phyloP scores from a whole-genome alignment of 2,797 vertebrate genomes.

The Kryptopterus vitreolus region DNA sequence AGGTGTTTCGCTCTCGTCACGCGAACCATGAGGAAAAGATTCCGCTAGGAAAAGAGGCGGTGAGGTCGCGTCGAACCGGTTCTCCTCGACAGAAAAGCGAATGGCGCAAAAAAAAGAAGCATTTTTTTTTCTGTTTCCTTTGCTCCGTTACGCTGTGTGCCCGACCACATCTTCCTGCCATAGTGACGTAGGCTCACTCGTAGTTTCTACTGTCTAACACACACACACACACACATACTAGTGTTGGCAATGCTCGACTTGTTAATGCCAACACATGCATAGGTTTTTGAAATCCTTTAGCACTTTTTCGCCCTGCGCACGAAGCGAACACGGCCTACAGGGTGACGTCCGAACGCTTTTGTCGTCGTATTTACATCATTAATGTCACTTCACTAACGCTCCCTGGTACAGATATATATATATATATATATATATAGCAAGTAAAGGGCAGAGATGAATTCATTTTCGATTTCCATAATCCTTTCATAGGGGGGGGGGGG shows the following conservation, averaged over 20 bases:
- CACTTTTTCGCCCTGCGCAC: too few relatives aligned
- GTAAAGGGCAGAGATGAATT: not conserved
- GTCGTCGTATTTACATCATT: not conserved
- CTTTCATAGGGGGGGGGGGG: conserved; percentile 28
- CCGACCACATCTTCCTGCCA: conserved; percentile 68
- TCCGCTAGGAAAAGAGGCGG: conserved; percentile 73
- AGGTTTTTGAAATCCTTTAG: not conserved
- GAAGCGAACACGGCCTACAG: too few relatives aligned
- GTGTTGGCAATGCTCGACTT: not conserved
- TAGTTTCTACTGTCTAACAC: conserved; percentile 18
- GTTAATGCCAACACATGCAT: not conserved
- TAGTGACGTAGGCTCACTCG: conserved; percentile 33
- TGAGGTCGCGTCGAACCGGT: conserved; percentile 60
- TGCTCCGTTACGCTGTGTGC: conserved; percentile 72
- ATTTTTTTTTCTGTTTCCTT: conserved; percentile 76
- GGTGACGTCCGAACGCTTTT: too few relatives aligned
- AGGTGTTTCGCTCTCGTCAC: conserved; percentile 59
- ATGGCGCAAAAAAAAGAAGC: conserved; percentile 54
- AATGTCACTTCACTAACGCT: conserved; percentile 2
- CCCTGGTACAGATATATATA: not conserved
- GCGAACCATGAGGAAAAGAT: conserved; percentile 62
- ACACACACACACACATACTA: not conserved
- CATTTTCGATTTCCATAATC: conserved; percentile 33
- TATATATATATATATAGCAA: too few relatives aligned
- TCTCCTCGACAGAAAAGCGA: conserved; percentile 70